Base-by-base conservation (phyloP, 2,888 invertebrate genomes). In the Tromatobia lineatoria region DNA sequence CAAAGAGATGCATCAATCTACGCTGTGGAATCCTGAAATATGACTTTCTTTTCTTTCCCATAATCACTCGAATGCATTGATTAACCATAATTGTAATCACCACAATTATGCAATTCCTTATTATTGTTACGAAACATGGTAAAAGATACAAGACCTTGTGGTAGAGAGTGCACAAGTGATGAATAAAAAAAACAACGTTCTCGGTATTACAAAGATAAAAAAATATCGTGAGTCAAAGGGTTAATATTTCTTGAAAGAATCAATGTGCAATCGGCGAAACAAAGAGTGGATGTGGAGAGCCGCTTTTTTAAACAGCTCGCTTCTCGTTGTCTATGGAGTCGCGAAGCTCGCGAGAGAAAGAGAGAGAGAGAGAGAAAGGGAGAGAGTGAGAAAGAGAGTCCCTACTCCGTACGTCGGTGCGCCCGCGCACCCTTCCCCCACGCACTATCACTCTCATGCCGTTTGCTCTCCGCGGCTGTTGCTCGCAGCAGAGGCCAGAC, bases 401-500 rank as follows among this genome's bases (percentile, higher is more conserved):
- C 7, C 50, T 18, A 7, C 18, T 7, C 50, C 50, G n/a, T n/a
- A n/a, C 50, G n/a, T 50, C 50, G 78, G 29, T 15, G 52, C 61
- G 70, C 61, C 77, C 38, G 29, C 64, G 20, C 75, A 42, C 38
- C 73, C 47, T 34, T 47, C 61, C 64, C 25, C 82, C 85, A 64
- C 80, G 78, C 86, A 59, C 77, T 23, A 66, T 42, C 85, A 54
- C 52, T n/a, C 73, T 67, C 64, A 52, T 23, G 38, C 20, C 13
- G n/a, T 34, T 64, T 54, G 69, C 73, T 67, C 74, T n/a, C 25
- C 13, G 78, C 78, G 80, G 77, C 80, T 78, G 78, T 80, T 84
- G 84, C 84, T 84, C 84, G 84, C 73, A 64, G 50, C 82, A 88
- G 91, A 91, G 89, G 91, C 91, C 92, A 92, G 92, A 92, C 92